phyloP scores from a whole-genome alignment of 2,888 invertebrate genomes.

The Ormyrus nitidulus region DNA sequence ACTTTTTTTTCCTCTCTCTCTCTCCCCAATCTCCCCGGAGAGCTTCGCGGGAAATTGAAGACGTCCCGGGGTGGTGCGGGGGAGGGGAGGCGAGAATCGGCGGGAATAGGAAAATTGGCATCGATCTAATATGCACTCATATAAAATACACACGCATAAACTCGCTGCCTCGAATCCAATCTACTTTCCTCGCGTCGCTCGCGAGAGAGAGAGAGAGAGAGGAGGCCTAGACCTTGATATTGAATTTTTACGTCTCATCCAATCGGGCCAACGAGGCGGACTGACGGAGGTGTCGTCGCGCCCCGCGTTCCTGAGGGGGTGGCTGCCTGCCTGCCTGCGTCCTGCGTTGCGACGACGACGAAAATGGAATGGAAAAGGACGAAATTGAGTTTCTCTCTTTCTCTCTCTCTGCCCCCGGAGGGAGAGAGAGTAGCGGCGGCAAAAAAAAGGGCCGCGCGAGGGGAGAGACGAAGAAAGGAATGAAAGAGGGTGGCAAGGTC shows the following conservation, averaged over 20 bases:
- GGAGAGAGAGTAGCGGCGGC: background rate
- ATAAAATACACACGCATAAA: slow-evolving; percentile 25
- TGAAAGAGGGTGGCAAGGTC: slow-evolving; percentile 27
- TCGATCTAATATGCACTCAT: slow-evolving; percentile 4
- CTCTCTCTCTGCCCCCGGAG: slow-evolving; percentile 47
- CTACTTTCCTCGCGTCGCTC: slow-evolving; percentile 17
- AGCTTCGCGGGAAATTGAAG: slow-evolving; percentile 25
- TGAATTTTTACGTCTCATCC: slow-evolving; percentile 52
- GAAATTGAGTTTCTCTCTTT: slow-evolving; percentile 57
- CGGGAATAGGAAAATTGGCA: background rate
- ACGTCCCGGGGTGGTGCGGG: background rate
- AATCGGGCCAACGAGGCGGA: slow-evolving; percentile 46
- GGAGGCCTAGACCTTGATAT: slow-evolving; percentile 46
- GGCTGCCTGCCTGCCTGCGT: too few species aligned
- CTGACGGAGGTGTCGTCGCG: slow-evolving; percentile 29
- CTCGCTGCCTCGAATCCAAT: slow-evolving; percentile 25
- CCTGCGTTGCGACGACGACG: background rate
- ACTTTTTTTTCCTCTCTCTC: background rate
- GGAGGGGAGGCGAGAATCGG: slow-evolving; percentile 8
- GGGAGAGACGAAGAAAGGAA: background rate
- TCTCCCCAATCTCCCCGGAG: background rate
- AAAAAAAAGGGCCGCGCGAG: background rate
- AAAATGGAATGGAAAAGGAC: slow-evolving; percentile 45
- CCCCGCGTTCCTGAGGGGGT: too few species aligned
- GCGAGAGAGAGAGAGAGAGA: background rate